Base-by-base conservation (phyloP, 2,113 vertebrate genomes). In the Brachypodius melanocephalos region DNA sequence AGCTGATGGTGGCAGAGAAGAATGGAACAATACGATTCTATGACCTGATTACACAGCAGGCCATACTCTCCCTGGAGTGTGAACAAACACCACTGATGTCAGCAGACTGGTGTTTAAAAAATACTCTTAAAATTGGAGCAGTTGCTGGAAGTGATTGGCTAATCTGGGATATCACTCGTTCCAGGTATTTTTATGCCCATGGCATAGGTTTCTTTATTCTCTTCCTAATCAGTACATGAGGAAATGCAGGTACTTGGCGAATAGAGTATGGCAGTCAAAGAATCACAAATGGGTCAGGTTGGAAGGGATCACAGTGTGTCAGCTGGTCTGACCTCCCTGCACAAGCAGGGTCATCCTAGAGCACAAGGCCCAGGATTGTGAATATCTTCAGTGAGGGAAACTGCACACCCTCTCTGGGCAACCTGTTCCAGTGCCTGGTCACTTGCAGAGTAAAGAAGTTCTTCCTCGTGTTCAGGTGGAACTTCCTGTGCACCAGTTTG, bases 1-100 rank as follows among this genome's bases (percentile, higher is more conserved):
- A 99, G 99, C 93, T 99, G 89, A 99, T 99, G 99, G 99, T 99
- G 82, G 99, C 99, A 3, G 99, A 99, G 95, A 99, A 99, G 95
- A 99, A 98, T 77, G 99, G 99, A 74, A 98, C 98, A 2, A 98
- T 99, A 69, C 98, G 99, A 17, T 99, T 99, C 97, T 99, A 99
- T 57, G 98, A 99, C 96, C 98, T 99, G 77, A 91, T 98, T 74
- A 98, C 98, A 67, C 99, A 99, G 78, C 99, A 99, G 93, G 99
- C 99, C 80, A 99, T 99, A 94, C 97, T 99, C 55, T 99, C 99
- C 14, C 98, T 99, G 95, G 99, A 99, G 89, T 98, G 98, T 46
- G 98, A 98, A 76, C 99, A 99, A 87, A 98, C 96, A 2, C 98
- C 98, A 0, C 97, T 99, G 87, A 99, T 99, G 98, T 99, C 99